Evolutionary conservation across 2,113 vertebrate species (phyloP).

Genomic region (Myrmecophaga tridactyla): DNA sequence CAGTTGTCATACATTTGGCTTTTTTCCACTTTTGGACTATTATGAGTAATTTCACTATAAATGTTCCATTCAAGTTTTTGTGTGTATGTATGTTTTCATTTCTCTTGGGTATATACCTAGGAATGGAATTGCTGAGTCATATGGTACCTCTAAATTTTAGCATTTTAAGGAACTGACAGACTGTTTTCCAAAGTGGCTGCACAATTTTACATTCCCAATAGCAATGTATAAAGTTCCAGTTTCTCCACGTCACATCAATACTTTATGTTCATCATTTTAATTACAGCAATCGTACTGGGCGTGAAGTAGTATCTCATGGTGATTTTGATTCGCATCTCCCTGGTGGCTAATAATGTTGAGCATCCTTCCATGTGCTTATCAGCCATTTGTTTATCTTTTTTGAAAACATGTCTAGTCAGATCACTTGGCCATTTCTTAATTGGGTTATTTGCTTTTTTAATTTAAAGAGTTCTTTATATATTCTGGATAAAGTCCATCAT

Average conservation of each 20-base stretch:
- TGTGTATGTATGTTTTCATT: neutral
- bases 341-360: neutral
- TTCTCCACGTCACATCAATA: neutral
- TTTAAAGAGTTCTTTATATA: neutral
- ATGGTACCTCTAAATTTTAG: neutral
- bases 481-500: neutral
- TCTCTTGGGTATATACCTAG: neutral
- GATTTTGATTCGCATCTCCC: neutral
- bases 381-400: neutral
- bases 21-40: neutral
- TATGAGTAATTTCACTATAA: neutral
- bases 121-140: neutral
- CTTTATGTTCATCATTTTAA: neutral
- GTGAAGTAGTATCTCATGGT: neutral
- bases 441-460: neutral
- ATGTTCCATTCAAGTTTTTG: neutral
- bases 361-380: neutral
- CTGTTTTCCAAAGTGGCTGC: neutral
- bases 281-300: neutral
- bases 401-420: neutral
- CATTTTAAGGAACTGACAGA: neutral
- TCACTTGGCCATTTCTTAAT: neutral
- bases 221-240: neutral
- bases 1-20: neutral
- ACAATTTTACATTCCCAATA: neutral